Evolutionary conservation across 37 sponge, comb jelly and placozoan genomes (phyloP).

Genomic region (Crambe crambe): DNA sequence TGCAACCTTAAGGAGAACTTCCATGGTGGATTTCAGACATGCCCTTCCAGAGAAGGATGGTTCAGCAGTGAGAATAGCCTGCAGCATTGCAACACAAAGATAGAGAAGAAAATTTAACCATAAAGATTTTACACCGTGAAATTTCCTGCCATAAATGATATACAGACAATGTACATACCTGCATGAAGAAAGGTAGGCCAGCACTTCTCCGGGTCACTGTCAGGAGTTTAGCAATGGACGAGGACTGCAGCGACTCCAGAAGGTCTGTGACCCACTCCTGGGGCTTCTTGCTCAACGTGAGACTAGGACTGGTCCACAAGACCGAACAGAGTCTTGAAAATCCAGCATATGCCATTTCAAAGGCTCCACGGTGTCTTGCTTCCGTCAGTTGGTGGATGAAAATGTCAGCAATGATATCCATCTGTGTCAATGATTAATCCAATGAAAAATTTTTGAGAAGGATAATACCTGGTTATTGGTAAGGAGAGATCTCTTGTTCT

Average conservation of each 20-base stretch:
- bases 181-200: conserved; percentile 80
- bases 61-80: conserved; percentile 63
- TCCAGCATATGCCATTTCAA: conserved; percentile 86
- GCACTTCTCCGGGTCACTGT: conserved; percentile 85
- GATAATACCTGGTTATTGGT: conserved; percentile 34
- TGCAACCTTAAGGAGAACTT: conserved; percentile 36
- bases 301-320: conserved; percentile 63
- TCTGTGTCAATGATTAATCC: conserved; percentile 25
- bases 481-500: conserved; percentile 8
- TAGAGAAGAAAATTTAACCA: neutral
- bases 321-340: conserved; percentile 71
- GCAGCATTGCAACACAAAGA: too few species aligned
- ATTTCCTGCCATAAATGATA: neutral
- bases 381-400: conserved; percentile 73
- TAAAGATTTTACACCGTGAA: too few species aligned
- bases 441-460: neutral
- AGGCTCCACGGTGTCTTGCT: conserved; percentile 85
- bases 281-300: conserved; percentile 19
- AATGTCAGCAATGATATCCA: conserved; percentile 57
- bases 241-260: conserved; percentile 53
- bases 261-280: conserved; percentile 49
- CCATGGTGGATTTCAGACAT: conserved; percentile 37
- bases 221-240: conserved; percentile 46
- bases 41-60: conserved; percentile 12
- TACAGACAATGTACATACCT: conserved; percentile 34